Conservation (phyloP, 2,888 invertebrate species). For the Zootermopsis nevadensis region DNA sequence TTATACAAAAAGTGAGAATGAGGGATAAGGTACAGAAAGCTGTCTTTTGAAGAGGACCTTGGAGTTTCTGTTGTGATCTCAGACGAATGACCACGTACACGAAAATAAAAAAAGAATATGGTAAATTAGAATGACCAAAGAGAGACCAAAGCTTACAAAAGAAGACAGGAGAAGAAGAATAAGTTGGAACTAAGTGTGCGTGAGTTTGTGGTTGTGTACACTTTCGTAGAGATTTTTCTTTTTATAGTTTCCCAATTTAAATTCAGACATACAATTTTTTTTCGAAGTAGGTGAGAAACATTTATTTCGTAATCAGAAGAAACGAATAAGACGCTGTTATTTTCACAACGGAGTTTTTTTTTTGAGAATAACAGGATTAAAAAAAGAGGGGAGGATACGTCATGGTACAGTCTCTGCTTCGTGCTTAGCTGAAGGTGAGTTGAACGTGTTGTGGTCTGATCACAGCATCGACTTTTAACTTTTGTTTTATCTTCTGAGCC, state of each 20-base stretch:
- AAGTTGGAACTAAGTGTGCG: neutral
- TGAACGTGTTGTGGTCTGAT: neutral
- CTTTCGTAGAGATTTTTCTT: neutral
- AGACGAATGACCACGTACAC: neutral
- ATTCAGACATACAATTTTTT: neutral
- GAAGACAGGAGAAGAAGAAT: neutral
- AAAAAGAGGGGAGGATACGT: neutral
- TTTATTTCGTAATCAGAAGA: too few species aligned
- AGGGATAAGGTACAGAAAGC: neutral
- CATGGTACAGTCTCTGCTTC: neutral
- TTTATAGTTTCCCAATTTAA: neutral
- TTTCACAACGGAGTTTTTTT: too few species aligned
- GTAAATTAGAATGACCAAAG: slow-evolving; percentile 1
- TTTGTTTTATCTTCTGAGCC: too few species aligned
- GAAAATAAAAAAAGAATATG: neutral
- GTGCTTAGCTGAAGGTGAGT: slow-evolving; percentile 9
- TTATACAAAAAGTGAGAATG: neutral
- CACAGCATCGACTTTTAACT: too few species aligned
- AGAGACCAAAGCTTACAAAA: neutral
- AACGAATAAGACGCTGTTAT: too few species aligned
- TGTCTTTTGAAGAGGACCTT: neutral
- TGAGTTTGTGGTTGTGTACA: neutral
- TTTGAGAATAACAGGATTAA: neutral
- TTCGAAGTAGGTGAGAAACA: neutral
- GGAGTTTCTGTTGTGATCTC: neutral